Conservation (phyloP, 2,797 vertebrate species). For the Ispidina lecontei region DNA sequence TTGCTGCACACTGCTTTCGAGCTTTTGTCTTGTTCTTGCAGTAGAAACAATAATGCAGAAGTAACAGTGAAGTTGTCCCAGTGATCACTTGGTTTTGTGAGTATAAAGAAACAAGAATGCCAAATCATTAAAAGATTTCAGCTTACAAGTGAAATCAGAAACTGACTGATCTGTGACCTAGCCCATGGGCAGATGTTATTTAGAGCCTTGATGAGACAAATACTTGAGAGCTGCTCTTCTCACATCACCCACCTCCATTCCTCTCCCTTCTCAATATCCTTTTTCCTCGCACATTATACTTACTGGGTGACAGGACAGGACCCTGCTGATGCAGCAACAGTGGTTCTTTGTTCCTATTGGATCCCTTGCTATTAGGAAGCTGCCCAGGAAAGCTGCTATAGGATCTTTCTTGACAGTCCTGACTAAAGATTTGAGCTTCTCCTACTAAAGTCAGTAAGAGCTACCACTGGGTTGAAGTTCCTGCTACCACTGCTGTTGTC, state of each 20-base stretch:
- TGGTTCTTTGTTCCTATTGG: not conserved
- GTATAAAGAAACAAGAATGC: not conserved
- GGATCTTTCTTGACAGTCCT: not conserved
- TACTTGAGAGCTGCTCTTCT: not conserved
- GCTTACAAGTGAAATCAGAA: not conserved
- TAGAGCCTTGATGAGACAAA: not conserved
- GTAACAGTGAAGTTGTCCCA: not conserved
- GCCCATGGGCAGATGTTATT: not conserved
- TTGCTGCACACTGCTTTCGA: not conserved
- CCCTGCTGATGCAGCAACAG: not conserved
- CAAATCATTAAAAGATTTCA: not conserved
- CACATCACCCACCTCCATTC: not conserved
- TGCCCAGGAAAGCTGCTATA: not conserved
- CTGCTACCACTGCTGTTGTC: not conserved
- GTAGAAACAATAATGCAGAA: not conserved
- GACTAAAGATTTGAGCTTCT: not conserved
- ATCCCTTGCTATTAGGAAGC: not conserved
- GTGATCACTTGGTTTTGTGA: not conserved
- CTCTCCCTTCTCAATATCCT: not conserved
- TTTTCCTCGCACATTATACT: accelerated
- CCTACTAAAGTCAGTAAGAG: not conserved
- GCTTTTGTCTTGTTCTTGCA: not conserved
- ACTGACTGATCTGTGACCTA: not conserved
- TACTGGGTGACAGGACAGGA: not conserved
- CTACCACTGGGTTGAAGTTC: not conserved